These are phyloP conservation scores for Alcedo atthis DNA, from an alignment of 2,797 vertebrate species.

Conservation along the genomic window DNA sequence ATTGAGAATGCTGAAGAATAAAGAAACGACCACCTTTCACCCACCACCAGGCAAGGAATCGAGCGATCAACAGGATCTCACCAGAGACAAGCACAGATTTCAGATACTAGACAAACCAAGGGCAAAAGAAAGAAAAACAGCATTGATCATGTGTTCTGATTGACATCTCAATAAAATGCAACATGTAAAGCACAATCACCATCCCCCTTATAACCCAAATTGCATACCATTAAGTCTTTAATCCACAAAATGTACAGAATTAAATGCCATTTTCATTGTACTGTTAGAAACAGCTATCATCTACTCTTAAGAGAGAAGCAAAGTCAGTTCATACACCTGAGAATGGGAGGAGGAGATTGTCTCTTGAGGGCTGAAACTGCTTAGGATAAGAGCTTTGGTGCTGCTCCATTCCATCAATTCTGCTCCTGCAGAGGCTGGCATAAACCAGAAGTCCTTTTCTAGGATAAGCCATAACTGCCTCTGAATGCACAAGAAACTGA, in stretches of 20 bases:
- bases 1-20: conserved; percentile 54
- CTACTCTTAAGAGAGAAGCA: conserved; percentile 35
- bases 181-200: conserved; percentile 7
- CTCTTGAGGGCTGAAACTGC: not conserved
- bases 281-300: conserved; percentile 7
- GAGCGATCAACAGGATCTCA: conserved; percentile 72
- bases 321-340: not conserved
- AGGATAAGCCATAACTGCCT: not conserved
- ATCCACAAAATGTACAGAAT: not conserved
- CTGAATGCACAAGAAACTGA: not conserved
- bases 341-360: not conserved
- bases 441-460: not conserved
- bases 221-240: not conserved
- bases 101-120: conserved; percentile 78
- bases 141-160: conserved; percentile 61
- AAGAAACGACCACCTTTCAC: conserved; percentile 77
- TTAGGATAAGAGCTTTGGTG: conserved; percentile 47
- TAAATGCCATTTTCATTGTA: conserved; percentile 1
- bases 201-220: not conserved
- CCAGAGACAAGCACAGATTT: conserved; percentile 78
- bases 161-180: conserved; percentile 37
- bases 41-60: conserved; percentile 78
- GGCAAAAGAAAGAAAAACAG: conserved; percentile 77
- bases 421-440: not conserved
- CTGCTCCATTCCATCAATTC: not conserved